Percentiles rank a stretch among this genome's conserved stretches.
Conservation (phyloP, 2,797 vertebrate genomes). For the Valencia hispanica region DNA sequence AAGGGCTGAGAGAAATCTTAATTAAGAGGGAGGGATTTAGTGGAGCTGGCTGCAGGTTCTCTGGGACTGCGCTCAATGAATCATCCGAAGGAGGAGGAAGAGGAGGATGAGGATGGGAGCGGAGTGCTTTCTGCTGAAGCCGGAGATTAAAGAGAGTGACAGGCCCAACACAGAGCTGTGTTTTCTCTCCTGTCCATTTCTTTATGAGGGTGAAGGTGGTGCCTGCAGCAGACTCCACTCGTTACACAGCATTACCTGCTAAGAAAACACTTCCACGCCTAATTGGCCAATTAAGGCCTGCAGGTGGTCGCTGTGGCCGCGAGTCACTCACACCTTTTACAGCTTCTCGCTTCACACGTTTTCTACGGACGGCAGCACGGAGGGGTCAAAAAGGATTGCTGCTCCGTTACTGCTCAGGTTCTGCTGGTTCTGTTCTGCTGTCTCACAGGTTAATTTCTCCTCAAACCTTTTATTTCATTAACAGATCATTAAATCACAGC, state of each 20-base stretch:
- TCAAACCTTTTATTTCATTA: too few relatives aligned
- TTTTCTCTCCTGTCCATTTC: slow-evolving; percentile 41
- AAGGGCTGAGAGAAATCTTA: slow-evolving; percentile 82
- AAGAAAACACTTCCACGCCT: slow-evolving; percentile 76
- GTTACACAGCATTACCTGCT: slow-evolving; percentile 75
- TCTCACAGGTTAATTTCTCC: too few relatives aligned
- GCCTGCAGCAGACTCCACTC: slow-evolving; percentile 71
- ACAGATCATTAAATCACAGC: too few relatives aligned
- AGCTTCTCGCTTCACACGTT: slow-evolving; percentile 39
- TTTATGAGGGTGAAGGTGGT: slow-evolving; percentile 59
- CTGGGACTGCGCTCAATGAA: slow-evolving; percentile 70
- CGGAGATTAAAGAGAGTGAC: slow-evolving; percentile 72
- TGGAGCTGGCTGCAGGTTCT: slow-evolving; percentile 69
- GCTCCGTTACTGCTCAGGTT: neutral
- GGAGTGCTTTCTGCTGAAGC: slow-evolving; percentile 34
- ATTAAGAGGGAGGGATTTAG: slow-evolving; percentile 81
- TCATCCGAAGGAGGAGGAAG: slow-evolving; percentile 46
- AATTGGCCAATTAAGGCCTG: slow-evolving; percentile 77
- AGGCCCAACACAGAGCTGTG: slow-evolving; percentile 33
- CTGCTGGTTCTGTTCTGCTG: neutral
- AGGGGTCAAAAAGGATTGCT: neutral
- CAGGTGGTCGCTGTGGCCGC: slow-evolving; percentile 68
- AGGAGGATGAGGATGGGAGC: slow-evolving; percentile 6
- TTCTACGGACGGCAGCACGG: neutral
- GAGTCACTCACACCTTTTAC: slow-evolving; percentile 54